phyloP scores from a whole-genome alignment of 1,140 invertebrate species.

The Plectrocnemia conspersa region DNA sequence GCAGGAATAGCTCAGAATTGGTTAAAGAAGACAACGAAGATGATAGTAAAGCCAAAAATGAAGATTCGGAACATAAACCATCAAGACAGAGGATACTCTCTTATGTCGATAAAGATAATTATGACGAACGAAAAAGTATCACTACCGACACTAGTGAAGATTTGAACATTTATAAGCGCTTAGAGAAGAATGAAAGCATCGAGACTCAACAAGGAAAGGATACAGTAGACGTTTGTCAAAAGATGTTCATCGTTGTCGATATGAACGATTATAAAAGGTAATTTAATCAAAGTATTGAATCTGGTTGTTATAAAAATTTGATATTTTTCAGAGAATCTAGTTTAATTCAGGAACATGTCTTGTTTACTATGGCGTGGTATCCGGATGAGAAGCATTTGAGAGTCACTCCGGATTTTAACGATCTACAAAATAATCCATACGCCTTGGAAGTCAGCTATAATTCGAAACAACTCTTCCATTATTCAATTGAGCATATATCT shows the following conservation, averaged over 20 bases:
- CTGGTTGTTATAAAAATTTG: neutral
- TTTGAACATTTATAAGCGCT: neutral
- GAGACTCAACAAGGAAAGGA: neutral
- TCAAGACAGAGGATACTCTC: slow-evolving; percentile 38
- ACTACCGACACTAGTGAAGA: neutral
- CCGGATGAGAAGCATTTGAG: slow-evolving; percentile 38
- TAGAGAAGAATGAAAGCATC: neutral
- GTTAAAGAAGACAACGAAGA: slow-evolving; percentile 40
- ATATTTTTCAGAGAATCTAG: slow-evolving; percentile 30
- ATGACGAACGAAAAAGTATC: slow-evolving; percentile 23
- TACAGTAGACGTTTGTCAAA: neutral
- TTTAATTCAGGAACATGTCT: slow-evolving; percentile 40
- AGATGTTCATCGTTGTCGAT: slow-evolving; percentile 30
- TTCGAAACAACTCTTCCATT: slow-evolving; percentile 38
- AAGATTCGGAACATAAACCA: slow-evolving; percentile 36
- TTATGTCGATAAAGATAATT: slow-evolving; percentile 42
- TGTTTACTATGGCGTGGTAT: slow-evolving; percentile 43
- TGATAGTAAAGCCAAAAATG: slow-evolving; percentile 37
- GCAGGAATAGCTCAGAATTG: slow-evolving; percentile 41
- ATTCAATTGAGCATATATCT: slow-evolving; percentile 39
- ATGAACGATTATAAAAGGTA: slow-evolving; percentile 31
- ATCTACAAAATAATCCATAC: slow-evolving; percentile 43
- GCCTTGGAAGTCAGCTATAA: slow-evolving; percentile 37
- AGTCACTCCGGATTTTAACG: slow-evolving; percentile 43
- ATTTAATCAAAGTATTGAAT: neutral